Evolutionary conservation across 2,797 vertebrate species (phyloP), one percentile per base, ranked within the genome.

Genomic region (Spea hammondii): DNA sequence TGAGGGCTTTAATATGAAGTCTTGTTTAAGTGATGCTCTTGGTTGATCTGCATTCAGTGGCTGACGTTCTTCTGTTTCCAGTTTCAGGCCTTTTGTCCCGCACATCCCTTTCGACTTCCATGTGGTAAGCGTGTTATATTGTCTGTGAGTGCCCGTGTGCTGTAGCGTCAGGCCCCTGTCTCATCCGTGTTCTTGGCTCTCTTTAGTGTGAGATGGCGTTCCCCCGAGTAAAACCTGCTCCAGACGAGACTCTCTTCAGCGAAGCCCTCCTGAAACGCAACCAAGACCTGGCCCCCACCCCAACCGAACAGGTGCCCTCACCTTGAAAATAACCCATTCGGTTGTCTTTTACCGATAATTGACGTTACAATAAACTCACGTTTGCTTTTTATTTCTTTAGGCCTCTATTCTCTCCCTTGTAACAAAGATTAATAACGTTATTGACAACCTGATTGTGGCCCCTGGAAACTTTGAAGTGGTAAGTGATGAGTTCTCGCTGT

Each of bases 381-480:
- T 72, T 17, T 47, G 12, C 32, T n/a, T 7, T 66, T n/a, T n/a
- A 0, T 57, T 83, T 77, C 10, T 67, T 32, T 82, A 99, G 97
- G 97, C 97, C 0, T 98, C 97, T 65, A 99, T 99, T 80, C 91
- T 99, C 80, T 98, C 97, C 5, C 89, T 99, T 86, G 97, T 99
- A 84, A 99, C 97, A 50, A 99, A 99, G 88, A 99, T 99, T 85
- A 99, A 98, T 88, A 99, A 98, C 0, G 96, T 99, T 70, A 98
- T 99, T 0, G 97, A 99, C 83, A 99, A 99, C 84, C 87, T 99
- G 77, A 99, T 99, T 0, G 97, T 99, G 54, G 97, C 97, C 0
- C 97, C 97, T 0, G 97, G 97, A 0, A 98, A 92, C 7, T 99
- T 99, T 72, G 97, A 99, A 94, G 97, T 99, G 95, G 97, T 99